Conservation (phyloP, 2,888 invertebrate species). For the Coleophora deauratella region DNA sequence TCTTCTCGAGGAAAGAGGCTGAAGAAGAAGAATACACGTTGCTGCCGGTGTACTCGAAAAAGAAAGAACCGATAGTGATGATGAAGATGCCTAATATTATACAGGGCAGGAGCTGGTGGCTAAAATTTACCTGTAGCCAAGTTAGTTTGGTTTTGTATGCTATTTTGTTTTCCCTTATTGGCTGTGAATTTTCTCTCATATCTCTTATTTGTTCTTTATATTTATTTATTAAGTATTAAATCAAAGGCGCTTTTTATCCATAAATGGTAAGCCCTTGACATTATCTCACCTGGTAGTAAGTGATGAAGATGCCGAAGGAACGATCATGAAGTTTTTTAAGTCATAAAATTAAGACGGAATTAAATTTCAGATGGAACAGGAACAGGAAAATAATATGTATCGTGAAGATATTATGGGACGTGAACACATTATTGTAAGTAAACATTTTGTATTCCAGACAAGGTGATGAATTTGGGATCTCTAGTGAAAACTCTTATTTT, state of each 20-base stretch:
- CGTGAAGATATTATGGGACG: too few species aligned
- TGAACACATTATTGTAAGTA: slow-evolving; percentile 25
- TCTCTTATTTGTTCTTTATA: too few species aligned
- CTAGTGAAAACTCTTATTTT: too few species aligned
- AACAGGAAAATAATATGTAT: slow-evolving; percentile 1
- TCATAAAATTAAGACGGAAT: slow-evolving; percentile 16
- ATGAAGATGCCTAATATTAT: slow-evolving; percentile 11
- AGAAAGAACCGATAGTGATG: slow-evolving; percentile 16
- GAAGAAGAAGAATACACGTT: slow-evolving; percentile 42
- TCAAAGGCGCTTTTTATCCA: too few species aligned
- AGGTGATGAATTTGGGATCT: too few species aligned
- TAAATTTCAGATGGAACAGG: background rate
- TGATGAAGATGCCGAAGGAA: too few species aligned
- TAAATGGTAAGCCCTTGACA: too few species aligned
- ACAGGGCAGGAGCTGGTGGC: slow-evolving; percentile 48
- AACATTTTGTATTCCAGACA: background rate
- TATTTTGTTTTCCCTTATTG: too few species aligned
- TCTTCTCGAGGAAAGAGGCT: slow-evolving; percentile 27
- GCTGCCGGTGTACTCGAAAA: slow-evolving; percentile 34
- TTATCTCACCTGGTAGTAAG: too few species aligned
- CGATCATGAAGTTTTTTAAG: background rate
- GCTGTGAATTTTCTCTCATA: too few species aligned
- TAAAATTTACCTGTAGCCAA: slow-evolving; percentile 20
- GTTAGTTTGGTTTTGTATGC: slow-evolving; percentile 26
- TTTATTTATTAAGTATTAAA: too few species aligned